A percentile compares a stretch with the other conserved stretches of the same genome.
Conservation (phyloP, 2,888 invertebrate species). For the Erebia aethiops region DNA sequence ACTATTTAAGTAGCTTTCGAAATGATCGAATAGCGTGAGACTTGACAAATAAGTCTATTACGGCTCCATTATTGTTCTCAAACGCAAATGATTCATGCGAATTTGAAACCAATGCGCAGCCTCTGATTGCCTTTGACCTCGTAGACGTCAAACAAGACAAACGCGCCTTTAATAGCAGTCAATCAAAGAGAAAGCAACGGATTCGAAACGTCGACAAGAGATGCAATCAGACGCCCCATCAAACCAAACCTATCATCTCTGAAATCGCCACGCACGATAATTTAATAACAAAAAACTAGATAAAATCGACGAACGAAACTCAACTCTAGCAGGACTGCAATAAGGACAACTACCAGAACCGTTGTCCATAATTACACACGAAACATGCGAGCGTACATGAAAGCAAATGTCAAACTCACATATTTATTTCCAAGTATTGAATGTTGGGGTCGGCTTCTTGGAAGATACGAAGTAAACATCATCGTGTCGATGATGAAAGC, state of each 20-base stretch:
- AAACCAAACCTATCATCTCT: constrained; percentile 81
- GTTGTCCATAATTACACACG: constrained; percentile 72
- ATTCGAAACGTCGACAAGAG: constrained; percentile 78
- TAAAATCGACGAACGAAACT: constrained; percentile 45
- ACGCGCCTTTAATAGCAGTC: constrained; percentile 65
- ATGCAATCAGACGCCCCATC: constrained; percentile 80
- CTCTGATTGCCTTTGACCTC: constrained; percentile 49
- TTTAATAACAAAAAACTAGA: constrained; percentile 80
- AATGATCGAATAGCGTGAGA: constrained; percentile 21
- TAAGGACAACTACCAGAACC: constrained; percentile 54
- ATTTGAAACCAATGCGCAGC: constrained; percentile 50
- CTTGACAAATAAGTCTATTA: constrained; percentile 11
- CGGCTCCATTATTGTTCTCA: constrained; percentile 24
- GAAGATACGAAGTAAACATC: constrained; percentile 79
- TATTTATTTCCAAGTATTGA: constrained; percentile 84
- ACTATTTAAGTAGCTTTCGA: background rate
- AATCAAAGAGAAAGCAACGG: constrained; percentile 81
- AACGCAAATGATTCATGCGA: constrained; percentile 64
- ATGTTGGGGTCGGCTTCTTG: constrained; percentile 75
- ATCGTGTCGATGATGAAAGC: constrained; percentile 83
- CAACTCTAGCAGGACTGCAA: constrained; percentile 61
- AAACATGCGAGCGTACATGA: constrained; percentile 80
- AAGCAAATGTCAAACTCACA: constrained; percentile 83
- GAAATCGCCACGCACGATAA: constrained; percentile 82
- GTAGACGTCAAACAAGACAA: constrained; percentile 53